Evolutionary conservation across 2,888 invertebrate genomes (phyloP).

Genomic region (Pachycephus smyrnensis): DNA sequence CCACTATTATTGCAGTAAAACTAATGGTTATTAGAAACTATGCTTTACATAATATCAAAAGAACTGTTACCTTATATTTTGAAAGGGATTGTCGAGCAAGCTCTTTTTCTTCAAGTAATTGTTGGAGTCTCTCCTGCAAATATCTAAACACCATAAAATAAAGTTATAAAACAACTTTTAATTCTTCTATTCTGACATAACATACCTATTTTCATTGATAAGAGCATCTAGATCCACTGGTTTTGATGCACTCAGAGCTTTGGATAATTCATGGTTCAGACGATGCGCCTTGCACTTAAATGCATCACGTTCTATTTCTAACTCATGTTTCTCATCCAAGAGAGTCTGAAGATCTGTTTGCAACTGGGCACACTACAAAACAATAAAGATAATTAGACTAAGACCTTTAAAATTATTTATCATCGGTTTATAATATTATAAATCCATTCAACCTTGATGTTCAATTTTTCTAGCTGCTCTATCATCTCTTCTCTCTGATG

Average conservation of each 20-base stretch:
- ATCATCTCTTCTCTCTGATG: constrained; percentile 78
- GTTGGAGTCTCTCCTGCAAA: constrained; percentile 83
- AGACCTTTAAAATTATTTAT: neutral
- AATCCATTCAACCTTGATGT: constrained; percentile 70
- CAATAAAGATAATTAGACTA: neutral
- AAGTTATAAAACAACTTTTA: constrained; percentile 16
- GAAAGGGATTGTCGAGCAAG: constrained; percentile 78
- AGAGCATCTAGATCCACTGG: constrained; percentile 84
- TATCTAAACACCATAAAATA: constrained; percentile 66
- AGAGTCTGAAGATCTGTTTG: constrained; percentile 82
- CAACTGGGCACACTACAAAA: constrained; percentile 76
- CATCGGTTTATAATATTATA: constrained; percentile 59
- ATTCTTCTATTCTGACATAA: neutral
- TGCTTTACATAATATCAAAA: constrained; percentile 29
- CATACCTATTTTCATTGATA: constrained; percentile 81
- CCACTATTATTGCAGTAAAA: neutral
- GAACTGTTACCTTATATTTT: constrained; percentile 78
- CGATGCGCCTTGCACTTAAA: constrained; percentile 87
- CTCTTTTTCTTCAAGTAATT: constrained; percentile 83
- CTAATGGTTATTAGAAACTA: constrained; percentile 40
- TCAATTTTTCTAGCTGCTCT: constrained; percentile 75
- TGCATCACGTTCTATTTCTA: constrained; percentile 83
- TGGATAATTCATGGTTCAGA: constrained; percentile 83
- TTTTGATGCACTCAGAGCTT: constrained; percentile 71
- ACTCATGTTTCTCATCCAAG: constrained; percentile 87